These are phyloP conservation scores for Drosophila formosana DNA, from an alignment of 2,888 invertebrate species.

Conservation along the genomic window DNA sequence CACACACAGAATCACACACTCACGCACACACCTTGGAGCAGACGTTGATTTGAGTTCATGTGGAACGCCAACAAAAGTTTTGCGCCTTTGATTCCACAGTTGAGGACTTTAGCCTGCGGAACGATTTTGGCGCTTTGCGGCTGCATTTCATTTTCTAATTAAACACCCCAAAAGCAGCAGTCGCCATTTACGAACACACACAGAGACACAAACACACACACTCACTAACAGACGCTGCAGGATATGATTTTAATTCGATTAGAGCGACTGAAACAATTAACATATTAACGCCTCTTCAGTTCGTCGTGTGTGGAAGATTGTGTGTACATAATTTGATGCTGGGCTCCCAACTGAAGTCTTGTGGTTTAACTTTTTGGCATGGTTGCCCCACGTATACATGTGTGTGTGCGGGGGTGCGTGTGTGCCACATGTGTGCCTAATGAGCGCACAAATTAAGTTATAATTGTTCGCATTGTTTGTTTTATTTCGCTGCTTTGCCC, in stretches of 20 bases:
- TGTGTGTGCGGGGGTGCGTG: slow-evolving; percentile 15
- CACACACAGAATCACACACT: slow-evolving; percentile 5
- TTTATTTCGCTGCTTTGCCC: slow-evolving; percentile 41
- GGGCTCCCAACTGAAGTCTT: slow-evolving; percentile 47
- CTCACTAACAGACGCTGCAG: slow-evolving; percentile 58
- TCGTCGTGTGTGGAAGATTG: slow-evolving; percentile 35
- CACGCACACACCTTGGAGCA: slow-evolving; percentile 19
- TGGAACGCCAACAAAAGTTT: slow-evolving; percentile 70
- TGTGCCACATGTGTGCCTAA: slow-evolving; percentile 75
- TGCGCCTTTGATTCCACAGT: slow-evolving; percentile 51
- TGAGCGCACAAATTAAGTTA: slow-evolving; percentile 82
- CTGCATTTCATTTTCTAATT: slow-evolving; percentile 80
- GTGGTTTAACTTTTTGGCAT: slow-evolving; percentile 59
- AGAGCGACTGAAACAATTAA: slow-evolving; percentile 85
- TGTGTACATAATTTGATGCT: slow-evolving; percentile 54
- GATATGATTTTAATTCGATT: slow-evolving; percentile 85
- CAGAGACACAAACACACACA: slow-evolving; percentile 15
- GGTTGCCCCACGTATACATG: slow-evolving; percentile 25
- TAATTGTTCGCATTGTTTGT: slow-evolving; percentile 77
- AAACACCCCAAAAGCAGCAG: slow-evolving; percentile 69
- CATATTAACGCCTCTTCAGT: slow-evolving; percentile 85
- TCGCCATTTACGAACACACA: slow-evolving; percentile 40
- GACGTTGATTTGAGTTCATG: slow-evolving; percentile 54
- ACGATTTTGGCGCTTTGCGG: slow-evolving; percentile 57
- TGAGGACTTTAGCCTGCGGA: slow-evolving; percentile 33